These are phyloP conservation scores for Ceyx melanurus DNA, from an alignment of 2,113 vertebrate genomes.

Conservation along the genomic window DNA sequence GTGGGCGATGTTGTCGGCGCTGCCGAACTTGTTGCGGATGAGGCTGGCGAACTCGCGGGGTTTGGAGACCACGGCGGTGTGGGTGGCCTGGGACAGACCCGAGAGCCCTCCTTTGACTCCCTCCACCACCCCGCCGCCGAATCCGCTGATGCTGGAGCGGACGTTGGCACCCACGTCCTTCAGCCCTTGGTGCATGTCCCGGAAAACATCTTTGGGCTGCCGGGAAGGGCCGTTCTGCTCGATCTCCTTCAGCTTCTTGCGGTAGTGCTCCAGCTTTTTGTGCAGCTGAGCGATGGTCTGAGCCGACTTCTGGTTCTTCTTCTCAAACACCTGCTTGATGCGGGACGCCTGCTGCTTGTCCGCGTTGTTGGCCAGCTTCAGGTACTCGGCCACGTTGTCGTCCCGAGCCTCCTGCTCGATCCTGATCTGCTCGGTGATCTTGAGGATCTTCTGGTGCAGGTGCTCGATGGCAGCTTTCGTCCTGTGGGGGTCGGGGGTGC, in stretches of 20 bases:
- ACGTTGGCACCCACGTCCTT: constrained; percentile 96
- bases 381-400: constrained; percentile 96
- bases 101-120: constrained; percentile 94
- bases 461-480: constrained; percentile 93
- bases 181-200: constrained; percentile 97
- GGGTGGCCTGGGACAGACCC: constrained; percentile 87
- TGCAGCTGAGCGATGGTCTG: constrained; percentile 97
- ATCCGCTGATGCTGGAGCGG: constrained; percentile 95
- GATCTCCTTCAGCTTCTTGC: constrained; percentile 94
- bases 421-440: constrained; percentile 98
- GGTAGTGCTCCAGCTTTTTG: constrained; percentile 97
- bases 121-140: constrained; percentile 93
- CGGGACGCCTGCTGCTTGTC: constrained; percentile 95
- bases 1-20: constrained; percentile 95
- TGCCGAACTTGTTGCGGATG: constrained; percentile 97
- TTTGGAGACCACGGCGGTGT: constrained; percentile 94
- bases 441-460: constrained; percentile 97
- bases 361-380: constrained; percentile 96
- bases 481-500: constrained; percentile 86
- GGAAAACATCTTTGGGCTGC: constrained; percentile 95
- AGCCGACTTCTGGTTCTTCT: constrained; percentile 98
- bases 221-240: constrained; percentile 95
- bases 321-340: constrained; percentile 99
- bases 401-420: constrained; percentile 97
- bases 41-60: constrained; percentile 95